Percentiles rank a stretch among this genome's conserved stretches.
Conservation (phyloP, 2,888 invertebrate genomes). For the Heliconius aoede region DNA sequence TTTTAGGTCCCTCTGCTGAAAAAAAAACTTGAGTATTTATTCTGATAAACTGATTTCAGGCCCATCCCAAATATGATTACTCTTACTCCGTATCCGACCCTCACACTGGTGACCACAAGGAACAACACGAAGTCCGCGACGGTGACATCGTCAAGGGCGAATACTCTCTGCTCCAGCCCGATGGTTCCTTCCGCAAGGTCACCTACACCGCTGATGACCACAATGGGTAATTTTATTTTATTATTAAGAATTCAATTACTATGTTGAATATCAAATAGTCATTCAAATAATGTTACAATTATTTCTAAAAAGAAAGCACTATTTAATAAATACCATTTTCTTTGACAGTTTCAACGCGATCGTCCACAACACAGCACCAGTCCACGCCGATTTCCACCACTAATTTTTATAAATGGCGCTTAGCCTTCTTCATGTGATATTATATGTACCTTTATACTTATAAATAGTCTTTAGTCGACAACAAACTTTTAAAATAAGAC, state of each 20-base stretch:
- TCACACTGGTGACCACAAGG: slow-evolving; percentile 81
- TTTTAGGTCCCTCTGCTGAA: too few relatives aligned
- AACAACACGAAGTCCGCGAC: slow-evolving; percentile 77
- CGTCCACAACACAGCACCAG: slow-evolving; percentile 80
- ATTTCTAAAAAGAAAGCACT: not conserved
- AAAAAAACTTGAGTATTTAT: not conserved
- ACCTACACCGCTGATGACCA: slow-evolving; percentile 81
- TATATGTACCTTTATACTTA: slow-evolving; percentile 73
- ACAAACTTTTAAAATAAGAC: slow-evolving; percentile 73
- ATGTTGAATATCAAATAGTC: not conserved
- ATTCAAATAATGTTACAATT: not conserved
- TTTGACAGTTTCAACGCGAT: slow-evolving; percentile 80
- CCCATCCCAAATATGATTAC: slow-evolving; percentile 80
- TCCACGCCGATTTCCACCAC: slow-evolving; percentile 73
- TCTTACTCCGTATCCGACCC: slow-evolving; percentile 81
- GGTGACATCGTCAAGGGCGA: slow-evolving; percentile 80
- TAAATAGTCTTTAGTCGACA: slow-evolving; percentile 81
- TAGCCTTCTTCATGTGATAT: slow-evolving; percentile 78
- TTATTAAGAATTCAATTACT: not conserved
- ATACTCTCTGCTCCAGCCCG: slow-evolving; percentile 78
- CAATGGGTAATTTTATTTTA: slow-evolving; percentile 66
- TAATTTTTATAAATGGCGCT: slow-evolving; percentile 58
- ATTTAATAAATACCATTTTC: slow-evolving; percentile 5
- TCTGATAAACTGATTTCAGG: slow-evolving; percentile 55
- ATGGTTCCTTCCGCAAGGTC: slow-evolving; percentile 81